These are phyloP conservation scores for Podocnemis expansa DNA, from an alignment of 2,113 vertebrate species.

Conservation along the genomic window DNA sequence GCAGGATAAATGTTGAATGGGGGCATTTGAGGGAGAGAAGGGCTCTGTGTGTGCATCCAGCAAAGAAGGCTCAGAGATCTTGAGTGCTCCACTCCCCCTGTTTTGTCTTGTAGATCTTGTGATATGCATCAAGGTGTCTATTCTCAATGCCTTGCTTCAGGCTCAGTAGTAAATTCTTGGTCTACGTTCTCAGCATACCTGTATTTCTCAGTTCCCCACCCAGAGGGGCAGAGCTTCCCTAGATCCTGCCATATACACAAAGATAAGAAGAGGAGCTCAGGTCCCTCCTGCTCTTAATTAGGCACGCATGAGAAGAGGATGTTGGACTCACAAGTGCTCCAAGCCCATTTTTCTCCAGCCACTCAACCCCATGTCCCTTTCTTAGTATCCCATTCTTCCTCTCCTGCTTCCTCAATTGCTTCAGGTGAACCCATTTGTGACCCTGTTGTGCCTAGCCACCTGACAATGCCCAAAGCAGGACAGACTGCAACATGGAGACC, in stretches of 20 bases:
- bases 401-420: no score
- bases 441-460: no score
- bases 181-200: background rate
- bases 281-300: background rate
- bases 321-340: background rate
- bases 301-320: background rate
- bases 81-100: background rate
- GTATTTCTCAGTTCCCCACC: background rate
- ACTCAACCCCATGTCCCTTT: background rate
- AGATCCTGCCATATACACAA: no score
- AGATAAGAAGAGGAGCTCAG: no score
- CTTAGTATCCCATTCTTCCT: background rate
- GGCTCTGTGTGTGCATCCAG: background rate
- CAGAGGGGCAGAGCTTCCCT: background rate
- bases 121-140: background rate
- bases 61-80: background rate
- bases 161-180: background rate
- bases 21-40: background rate
- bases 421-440: no score
- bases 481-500: no score
- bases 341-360: background rate
- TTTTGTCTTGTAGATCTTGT: background rate
- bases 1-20: background rate
- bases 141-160: background rate
- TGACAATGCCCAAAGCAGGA: no score